Evolutionary conservation across 2,113 vertebrate genomes (phyloP), one percentile per base, ranked within the genome.

Genomic region (Glareola pratincola): DNA sequence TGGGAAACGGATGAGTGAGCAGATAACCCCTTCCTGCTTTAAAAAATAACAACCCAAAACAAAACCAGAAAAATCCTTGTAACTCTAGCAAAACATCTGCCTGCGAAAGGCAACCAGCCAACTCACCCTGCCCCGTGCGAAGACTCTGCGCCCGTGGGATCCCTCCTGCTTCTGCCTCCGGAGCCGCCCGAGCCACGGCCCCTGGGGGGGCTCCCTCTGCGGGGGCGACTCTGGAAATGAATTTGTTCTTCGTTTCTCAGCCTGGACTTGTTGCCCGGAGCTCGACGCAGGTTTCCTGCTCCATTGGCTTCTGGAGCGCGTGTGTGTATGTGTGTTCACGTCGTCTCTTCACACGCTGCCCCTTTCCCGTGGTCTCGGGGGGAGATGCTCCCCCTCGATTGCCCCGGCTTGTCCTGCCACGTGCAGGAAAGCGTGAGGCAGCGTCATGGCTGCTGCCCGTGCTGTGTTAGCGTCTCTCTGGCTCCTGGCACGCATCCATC

Each of bases 381-480:
- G 47, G 72, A 41, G 85, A 9, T 32, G n/a, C 19, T 53, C 19
- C 76, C 56, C 26, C 59, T 54, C 6, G 0, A 1, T 17, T 41
- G 43, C 32, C 37, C 26, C 6, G 1, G 1, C 12, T 29, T 41
- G 8, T 24, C 22, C 27, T 67, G 57, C 59, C 5, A 1, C 1
- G 10, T 14, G 71, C 56, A n/a, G 72, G 6, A 23, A 24, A 26
- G 86, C 0, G 2, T 4, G 59, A 60, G 60, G 83, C 68, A 18
- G 59, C 8, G 4, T 4, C 34, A 12, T 6, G 4, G 0, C 8
- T 30, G 45, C 27, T 4, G 6, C 23, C 8, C 1, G 0, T 17
- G 64, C 63, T 23, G 24, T 2, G 6, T 30, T 30, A 30, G 92
- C 15, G 1, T 27, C 4, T 14, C 89, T 57, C 7, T 0, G 3